A percentile compares a stretch with the other conserved stretches of the same genome.
These are phyloP conservation scores for Corythoichthys intestinalis DNA, from an alignment of 2,113 vertebrate genomes.

Conservation along the genomic window DNA sequence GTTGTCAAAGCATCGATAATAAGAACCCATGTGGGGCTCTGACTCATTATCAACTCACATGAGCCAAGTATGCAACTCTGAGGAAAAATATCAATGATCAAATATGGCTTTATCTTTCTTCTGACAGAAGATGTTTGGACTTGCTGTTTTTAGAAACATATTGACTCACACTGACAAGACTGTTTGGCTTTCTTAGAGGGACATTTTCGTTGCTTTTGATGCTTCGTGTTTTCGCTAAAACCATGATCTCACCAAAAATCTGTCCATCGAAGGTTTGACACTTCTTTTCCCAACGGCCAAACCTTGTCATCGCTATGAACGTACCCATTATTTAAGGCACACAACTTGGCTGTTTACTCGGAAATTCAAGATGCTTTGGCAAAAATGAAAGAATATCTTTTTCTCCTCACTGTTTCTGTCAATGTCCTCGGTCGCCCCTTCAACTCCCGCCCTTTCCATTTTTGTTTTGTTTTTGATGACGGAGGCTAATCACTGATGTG, in stretches of 20 bases:
- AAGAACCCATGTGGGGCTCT: slow-evolving; percentile 28
- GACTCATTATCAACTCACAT: slow-evolving; percentile 44
- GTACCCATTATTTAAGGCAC: slow-evolving; percentile 41
- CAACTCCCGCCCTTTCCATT: background rate
- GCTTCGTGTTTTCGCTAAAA: slow-evolving; percentile 57
- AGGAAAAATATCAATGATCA: slow-evolving; percentile 24
- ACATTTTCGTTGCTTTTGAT: slow-evolving; percentile 40
- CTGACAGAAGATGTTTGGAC: slow-evolving; percentile 32
- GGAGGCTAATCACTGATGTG: slow-evolving; percentile 47
- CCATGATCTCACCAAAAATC: slow-evolving; percentile 39
- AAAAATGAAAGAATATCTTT: slow-evolving; percentile 34
- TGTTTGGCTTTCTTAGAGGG: slow-evolving; percentile 27
- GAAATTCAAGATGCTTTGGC: slow-evolving; percentile 49
- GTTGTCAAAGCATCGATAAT: slow-evolving; percentile 62
- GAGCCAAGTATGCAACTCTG: slow-evolving; percentile 48
- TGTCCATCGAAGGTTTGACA: slow-evolving; percentile 39
- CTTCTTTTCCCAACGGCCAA: slow-evolving; percentile 34
- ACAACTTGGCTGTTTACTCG: slow-evolving; percentile 42
- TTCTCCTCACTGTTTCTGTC: slow-evolving; percentile 11
- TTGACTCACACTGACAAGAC: slow-evolving; percentile 45
- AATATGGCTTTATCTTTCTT: slow-evolving; percentile 44
- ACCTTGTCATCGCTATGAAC: slow-evolving; percentile 53
- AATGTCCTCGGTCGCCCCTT: slow-evolving; percentile 37
- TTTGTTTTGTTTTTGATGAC: slow-evolving; percentile 43
- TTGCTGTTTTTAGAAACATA: slow-evolving; percentile 50